Conservation (phyloP, 2,888 invertebrate genomes). For the Cryptus armator region DNA sequence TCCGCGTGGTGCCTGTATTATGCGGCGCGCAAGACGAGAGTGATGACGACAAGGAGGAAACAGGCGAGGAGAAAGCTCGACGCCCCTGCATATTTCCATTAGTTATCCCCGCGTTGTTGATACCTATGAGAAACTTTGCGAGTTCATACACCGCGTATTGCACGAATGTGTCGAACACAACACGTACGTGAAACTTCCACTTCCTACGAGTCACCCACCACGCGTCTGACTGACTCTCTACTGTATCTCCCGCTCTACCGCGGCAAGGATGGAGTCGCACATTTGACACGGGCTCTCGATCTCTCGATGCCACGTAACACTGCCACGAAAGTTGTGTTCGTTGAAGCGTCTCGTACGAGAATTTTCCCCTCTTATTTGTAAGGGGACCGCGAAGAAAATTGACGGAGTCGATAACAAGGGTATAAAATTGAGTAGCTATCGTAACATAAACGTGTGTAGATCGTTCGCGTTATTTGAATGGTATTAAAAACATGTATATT, state of each 20-base stretch:
- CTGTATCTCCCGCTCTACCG: constrained; percentile 20
- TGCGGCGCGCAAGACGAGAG: constrained; percentile 38
- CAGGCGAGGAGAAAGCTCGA: constrained; percentile 75
- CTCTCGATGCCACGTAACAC: constrained; percentile 21
- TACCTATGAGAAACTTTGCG: constrained; percentile 52
- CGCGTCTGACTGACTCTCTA: constrained; percentile 62
- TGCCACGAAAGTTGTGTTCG: constrained; percentile 23
- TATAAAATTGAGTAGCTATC: constrained; percentile 22
- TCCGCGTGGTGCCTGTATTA: constrained; percentile 45
- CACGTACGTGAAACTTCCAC: constrained; percentile 75
- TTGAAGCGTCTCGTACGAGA: constrained; percentile 16
- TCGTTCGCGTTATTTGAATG: constrained; percentile 33
- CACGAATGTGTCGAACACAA: constrained; percentile 73
- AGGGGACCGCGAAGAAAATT: background rate
- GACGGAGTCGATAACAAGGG: background rate
- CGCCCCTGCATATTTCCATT: constrained; percentile 81
- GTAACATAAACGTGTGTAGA: constrained; percentile 21
- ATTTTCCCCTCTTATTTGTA: background rate
- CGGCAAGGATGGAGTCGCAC: constrained; percentile 21
- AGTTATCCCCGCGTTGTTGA: constrained; percentile 64
- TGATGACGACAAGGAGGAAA: constrained; percentile 61
- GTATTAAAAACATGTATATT: background rate
- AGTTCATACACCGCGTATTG: background rate
- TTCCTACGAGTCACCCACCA: constrained; percentile 77
- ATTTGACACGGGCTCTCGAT: constrained; percentile 1